These are phyloP conservation scores for Dromius quadrimaculatus DNA, from an alignment of 2,888 invertebrate species.

Conservation along the genomic window DNA sequence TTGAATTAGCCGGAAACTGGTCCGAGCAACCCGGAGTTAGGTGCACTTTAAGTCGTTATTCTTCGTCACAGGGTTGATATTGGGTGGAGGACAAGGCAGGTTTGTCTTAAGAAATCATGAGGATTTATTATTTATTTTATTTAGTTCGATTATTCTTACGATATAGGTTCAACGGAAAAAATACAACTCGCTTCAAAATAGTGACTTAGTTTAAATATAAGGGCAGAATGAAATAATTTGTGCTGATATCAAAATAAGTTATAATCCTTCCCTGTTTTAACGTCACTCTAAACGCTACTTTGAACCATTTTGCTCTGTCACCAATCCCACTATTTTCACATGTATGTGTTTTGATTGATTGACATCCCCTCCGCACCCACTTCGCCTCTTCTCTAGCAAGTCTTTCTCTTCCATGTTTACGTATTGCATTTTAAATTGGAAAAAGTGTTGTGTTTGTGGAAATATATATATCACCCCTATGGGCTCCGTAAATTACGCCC, in stretches of 20 bases:
- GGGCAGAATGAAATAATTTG: too few relatives aligned
- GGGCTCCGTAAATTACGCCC: constrained; percentile 49
- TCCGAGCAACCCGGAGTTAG: constrained; percentile 60
- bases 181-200: too few relatives aligned
- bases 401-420: constrained; percentile 34
- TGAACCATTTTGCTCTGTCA: constrained; percentile 5
- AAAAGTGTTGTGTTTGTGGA: constrained; percentile 46
- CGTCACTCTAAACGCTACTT: neutral
- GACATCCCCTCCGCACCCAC: neutral
- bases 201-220: too few relatives aligned
- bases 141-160: too few relatives aligned
- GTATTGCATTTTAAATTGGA: constrained; percentile 52
- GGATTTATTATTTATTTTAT: neutral
- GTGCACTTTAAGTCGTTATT: constrained; percentile 62
- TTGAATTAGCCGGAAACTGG: constrained; percentile 69
- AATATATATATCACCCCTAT: constrained; percentile 48
- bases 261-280: neutral
- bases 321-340: neutral
- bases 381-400: too few relatives aligned
- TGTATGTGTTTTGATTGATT: constrained; percentile 35
- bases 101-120: neutral
- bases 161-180: too few relatives aligned
- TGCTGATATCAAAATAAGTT: neutral
- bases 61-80: constrained; percentile 61
- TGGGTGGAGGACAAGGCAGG: neutral